Conservation (phyloP, 2,113 vertebrate species). For the Miniopterus natalensis region DNA sequence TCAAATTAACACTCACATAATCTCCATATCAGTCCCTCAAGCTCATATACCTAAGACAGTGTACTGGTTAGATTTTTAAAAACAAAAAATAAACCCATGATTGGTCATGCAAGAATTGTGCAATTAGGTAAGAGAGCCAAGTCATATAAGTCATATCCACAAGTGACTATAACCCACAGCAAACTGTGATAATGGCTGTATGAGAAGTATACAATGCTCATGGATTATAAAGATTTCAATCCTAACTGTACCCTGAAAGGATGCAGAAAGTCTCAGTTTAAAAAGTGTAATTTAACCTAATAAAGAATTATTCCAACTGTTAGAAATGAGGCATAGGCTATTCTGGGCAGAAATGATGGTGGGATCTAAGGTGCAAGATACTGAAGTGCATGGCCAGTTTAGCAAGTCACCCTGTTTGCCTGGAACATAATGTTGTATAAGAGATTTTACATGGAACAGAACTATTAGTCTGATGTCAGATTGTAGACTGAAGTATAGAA, state of each 20-base stretch:
- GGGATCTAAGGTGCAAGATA: neutral
- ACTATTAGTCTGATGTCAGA: neutral
- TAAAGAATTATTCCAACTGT: neutral
- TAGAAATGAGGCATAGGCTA: neutral
- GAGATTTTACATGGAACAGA: neutral
- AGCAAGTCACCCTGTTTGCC: neutral
- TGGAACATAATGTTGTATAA: neutral
- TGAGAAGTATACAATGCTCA: neutral
- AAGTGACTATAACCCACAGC: neutral
- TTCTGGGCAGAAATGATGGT: neutral
- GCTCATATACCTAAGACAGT: neutral
- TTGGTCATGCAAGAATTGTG: neutral
- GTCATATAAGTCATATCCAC: neutral
- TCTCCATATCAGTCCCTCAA: neutral
- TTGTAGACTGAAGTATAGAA: neutral
- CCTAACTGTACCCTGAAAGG: neutral
- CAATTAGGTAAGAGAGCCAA: neutral
- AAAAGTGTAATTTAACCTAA: neutral
- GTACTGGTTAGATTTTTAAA: neutral
- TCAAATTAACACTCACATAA: slow-evolving; percentile 38
- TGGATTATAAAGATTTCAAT: neutral
- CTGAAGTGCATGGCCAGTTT: neutral
- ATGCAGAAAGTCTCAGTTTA: neutral
- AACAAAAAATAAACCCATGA: neutral
- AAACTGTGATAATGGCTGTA: neutral